Evolutionary conservation across 35 echinoderm and acorn worm species (phyloP).

Genomic region (Heliocidaris tuberculata): DNA sequence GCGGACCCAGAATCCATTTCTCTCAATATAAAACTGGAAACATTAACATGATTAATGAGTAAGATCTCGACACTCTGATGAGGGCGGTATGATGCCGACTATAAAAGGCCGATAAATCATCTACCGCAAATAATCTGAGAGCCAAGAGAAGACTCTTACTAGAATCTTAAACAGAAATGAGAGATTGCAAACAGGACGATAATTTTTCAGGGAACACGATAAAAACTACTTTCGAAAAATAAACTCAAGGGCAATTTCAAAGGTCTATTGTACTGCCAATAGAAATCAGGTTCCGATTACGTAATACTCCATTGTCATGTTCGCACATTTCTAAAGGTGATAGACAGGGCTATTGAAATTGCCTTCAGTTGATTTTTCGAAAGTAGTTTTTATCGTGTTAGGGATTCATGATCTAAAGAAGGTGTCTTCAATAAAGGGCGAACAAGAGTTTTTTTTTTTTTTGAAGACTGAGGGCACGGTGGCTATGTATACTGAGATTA

Average conservation of each 20-base stretch:
- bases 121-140: background rate
- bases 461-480: background rate
- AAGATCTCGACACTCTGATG: background rate
- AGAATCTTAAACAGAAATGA: background rate
- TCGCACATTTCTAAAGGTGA: too few relatives aligned
- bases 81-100: background rate
- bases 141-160: background rate
- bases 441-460: background rate
- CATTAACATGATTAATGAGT: background rate
- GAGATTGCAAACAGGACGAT: background rate
- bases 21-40: background rate
- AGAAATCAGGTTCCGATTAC: too few relatives aligned
- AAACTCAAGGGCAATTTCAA: too few relatives aligned
- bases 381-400: too few relatives aligned
- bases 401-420: background rate
- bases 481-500: slow-evolving; percentile 8
- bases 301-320: too few relatives aligned
- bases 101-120: background rate
- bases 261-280: too few relatives aligned
- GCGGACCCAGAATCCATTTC: background rate
- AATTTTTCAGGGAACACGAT: too few relatives aligned
- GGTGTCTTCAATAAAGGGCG: background rate
- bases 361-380: too few relatives aligned
- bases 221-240: too few relatives aligned
- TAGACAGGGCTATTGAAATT: too few relatives aligned